Evolutionary conservation across 2,888 invertebrate genomes (phyloP).

Genomic region (Diplolepis rosae): DNA sequence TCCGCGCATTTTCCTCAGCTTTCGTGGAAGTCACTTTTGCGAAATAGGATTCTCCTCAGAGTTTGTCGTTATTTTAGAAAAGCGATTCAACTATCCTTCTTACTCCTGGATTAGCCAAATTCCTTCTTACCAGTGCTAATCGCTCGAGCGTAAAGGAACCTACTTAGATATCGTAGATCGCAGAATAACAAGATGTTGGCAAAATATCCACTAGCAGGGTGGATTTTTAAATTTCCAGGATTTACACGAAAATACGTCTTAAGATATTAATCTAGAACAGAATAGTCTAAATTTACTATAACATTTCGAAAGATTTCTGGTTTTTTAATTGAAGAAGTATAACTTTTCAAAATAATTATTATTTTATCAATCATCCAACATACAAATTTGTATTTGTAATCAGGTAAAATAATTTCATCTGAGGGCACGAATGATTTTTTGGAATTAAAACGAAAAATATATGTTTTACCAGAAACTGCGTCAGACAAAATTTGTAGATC

Average conservation of each 20-base stretch:
- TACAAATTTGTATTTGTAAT: too few species aligned
- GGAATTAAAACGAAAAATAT: too few species aligned
- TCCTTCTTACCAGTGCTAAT: constrained; percentile 29
- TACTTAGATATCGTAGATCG: constrained; percentile 23
- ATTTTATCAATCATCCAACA: too few species aligned
- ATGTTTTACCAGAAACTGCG: too few species aligned
- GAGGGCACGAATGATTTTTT: too few species aligned
- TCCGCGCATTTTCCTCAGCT: constrained; percentile 39
- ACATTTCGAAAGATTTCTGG: too few species aligned
- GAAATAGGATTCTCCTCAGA: constrained; percentile 16
- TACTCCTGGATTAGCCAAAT: constrained; percentile 26
- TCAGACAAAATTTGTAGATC: too few species aligned
- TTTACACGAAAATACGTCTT: constrained; percentile 12
- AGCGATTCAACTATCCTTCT: constrained; percentile 14
- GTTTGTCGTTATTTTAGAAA: constrained; percentile 26
- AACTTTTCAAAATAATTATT: too few species aligned
- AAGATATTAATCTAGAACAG: constrained; percentile 5
- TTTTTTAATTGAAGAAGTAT: too few species aligned
- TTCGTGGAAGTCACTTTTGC: constrained; percentile 29
- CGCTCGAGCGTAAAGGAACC: constrained; percentile 24
- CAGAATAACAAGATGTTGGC: constrained; percentile 7
- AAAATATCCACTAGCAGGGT: neutral
- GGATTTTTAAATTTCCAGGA: constrained; percentile 12
- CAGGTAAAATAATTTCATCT: too few species aligned
- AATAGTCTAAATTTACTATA: too few species aligned